These are phyloP conservation scores for Pteronura brasiliensis DNA, from an alignment of 2,113 vertebrate genomes.

Conservation along the genomic window DNA sequence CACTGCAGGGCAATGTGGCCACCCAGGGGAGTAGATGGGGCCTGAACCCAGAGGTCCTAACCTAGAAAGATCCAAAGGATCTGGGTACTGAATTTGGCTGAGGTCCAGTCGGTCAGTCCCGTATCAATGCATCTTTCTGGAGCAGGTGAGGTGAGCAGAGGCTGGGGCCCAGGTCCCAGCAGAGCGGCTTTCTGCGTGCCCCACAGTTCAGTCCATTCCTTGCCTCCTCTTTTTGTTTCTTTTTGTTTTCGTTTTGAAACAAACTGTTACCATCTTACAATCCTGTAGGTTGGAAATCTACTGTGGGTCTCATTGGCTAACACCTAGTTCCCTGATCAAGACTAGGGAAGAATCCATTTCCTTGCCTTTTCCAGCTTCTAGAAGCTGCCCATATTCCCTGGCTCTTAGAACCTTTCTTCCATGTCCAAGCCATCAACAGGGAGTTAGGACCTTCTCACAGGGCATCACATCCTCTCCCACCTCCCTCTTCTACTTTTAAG, in stretches of 20 bases:
- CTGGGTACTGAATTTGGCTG: not conserved
- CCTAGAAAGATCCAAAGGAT: not conserved
- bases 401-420: not conserved
- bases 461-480: not conserved
- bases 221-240: not conserved
- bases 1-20: not conserved
- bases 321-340: not conserved
- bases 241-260: not conserved
- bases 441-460: not conserved
- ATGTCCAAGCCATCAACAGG: not conserved
- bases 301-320: not conserved
- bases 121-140: fast-evolving
- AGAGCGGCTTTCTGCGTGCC: not conserved
- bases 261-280: not conserved
- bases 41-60: not conserved
- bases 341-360: not conserved
- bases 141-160: not conserved
- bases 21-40: not conserved
- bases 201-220: fast-evolving
- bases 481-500: not conserved
- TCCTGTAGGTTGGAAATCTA: not conserved
- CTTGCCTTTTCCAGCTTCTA: not conserved
- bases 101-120: not conserved
- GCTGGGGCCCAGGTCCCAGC: not conserved
- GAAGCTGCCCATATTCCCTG: not conserved